A percentile compares a stretch with the other conserved stretches of the same genome.
Conservation (phyloP, 2,888 invertebrate genomes). For the Galerucella calmariensis region DNA sequence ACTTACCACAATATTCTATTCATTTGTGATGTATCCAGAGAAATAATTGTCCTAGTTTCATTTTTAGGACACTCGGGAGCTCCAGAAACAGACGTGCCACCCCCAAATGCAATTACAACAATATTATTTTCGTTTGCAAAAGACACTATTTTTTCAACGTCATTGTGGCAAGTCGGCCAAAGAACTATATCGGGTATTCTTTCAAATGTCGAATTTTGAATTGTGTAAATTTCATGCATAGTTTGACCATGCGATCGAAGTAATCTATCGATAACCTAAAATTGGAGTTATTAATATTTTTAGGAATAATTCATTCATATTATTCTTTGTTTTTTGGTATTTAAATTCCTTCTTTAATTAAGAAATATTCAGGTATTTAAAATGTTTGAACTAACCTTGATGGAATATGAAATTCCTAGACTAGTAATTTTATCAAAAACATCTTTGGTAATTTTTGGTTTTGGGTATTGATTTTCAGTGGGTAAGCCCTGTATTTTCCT, state of each 20-base stretch:
- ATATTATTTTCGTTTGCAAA: conserved; percentile 79
- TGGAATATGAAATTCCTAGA: conserved; percentile 71
- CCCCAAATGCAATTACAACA: conserved; percentile 90
- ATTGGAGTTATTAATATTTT: conserved; percentile 12
- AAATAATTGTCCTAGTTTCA: conserved; percentile 85
- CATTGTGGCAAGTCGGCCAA: conserved; percentile 91
- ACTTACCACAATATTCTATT: conserved; percentile 86
- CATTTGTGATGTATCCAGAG: conserved; percentile 95
- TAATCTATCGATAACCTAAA: conserved; percentile 76
- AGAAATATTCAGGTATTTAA: no score
- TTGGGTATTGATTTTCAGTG: conserved; percentile 70
- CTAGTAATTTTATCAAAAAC: conserved; percentile 71
- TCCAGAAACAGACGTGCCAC: conserved; percentile 56
- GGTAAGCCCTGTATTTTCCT: conserved; percentile 70
- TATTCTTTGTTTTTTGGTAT: no score
- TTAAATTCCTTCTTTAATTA: no score
- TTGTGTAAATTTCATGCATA: conserved; percentile 84
- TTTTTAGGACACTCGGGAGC: conserved; percentile 80
- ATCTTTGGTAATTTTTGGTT: conserved; percentile 71
- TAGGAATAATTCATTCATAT: no score
- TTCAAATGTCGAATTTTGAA: conserved; percentile 79
- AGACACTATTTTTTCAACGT: conserved; percentile 83
- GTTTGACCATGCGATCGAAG: conserved; percentile 94
- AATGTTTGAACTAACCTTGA: conserved; percentile 66
- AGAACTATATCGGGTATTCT: conserved; percentile 94